Percentiles rank a stretch among this genome's conserved stretches.
These are phyloP conservation scores for Aspidiotus destructor DNA, from an alignment of 2,888 invertebrate genomes.

Conservation along the genomic window DNA sequence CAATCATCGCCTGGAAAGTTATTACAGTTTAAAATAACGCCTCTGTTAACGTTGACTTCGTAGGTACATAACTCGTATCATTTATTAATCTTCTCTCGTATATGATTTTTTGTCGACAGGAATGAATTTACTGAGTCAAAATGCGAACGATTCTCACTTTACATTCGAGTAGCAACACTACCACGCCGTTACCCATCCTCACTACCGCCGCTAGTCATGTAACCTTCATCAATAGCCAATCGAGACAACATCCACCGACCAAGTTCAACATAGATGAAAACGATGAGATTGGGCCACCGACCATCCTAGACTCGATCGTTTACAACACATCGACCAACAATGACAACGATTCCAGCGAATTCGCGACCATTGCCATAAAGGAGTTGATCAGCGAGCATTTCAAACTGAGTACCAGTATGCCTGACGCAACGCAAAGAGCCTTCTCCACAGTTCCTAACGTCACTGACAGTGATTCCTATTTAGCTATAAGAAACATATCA, in stretches of 20 bases:
- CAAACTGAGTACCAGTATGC: neutral
- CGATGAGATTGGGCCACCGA: neutral
- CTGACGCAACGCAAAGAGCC: neutral
- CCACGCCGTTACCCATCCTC: neutral
- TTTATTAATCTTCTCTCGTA: too few relatives aligned
- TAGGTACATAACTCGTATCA: too few relatives aligned
- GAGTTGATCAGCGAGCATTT: constrained; percentile 15
- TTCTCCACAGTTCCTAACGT: constrained; percentile 22
- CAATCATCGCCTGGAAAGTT: too few relatives aligned
- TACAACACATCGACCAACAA: constrained; percentile 14
- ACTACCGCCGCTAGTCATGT: neutral
- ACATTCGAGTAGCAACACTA: neutral
- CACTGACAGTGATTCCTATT: constrained; percentile 5
- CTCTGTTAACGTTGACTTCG: too few relatives aligned
- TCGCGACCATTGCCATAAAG: constrained; percentile 2
- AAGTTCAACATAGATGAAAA: neutral
- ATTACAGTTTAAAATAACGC: too few relatives aligned
- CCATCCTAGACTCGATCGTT: constrained; percentile 15
- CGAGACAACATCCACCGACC: neutral
- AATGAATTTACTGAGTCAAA: neutral
- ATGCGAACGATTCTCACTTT: neutral
- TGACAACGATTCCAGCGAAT: constrained; percentile 12
- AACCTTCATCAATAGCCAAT: neutral
- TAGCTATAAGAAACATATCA: constrained; percentile 14
- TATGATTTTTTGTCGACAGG: neutral